Percentiles rank a stretch among this genome's conserved stretches.
Conservation (phyloP, 1,140 invertebrate genomes). For the Popillia japonica region DNA sequence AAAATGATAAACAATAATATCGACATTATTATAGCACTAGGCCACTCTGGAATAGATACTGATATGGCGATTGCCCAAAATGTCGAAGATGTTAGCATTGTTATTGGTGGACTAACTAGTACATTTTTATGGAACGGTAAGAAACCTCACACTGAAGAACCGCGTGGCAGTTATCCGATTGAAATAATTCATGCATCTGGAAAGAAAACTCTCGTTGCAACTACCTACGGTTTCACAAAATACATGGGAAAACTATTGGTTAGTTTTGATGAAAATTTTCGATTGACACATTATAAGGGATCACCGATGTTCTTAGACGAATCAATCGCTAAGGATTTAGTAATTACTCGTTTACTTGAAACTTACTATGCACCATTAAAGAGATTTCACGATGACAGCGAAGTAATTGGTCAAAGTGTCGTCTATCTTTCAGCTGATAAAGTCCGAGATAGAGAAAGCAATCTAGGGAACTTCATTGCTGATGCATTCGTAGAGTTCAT, state of each 20-base stretch:
- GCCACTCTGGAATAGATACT: constrained; percentile 81
- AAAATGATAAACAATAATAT: constrained; percentile 71
- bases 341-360: background rate
- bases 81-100: constrained; percentile 83
- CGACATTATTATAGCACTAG: constrained; percentile 87
- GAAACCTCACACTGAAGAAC: constrained; percentile 72
- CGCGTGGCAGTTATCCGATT: constrained; percentile 80
- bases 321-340: background rate
- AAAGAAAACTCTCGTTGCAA: constrained; percentile 82
- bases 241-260: constrained; percentile 84
- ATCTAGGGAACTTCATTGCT: constrained; percentile 83
- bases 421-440: background rate
- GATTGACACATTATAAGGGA: background rate
- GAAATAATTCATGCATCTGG: constrained; percentile 75
- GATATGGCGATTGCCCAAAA: constrained; percentile 81
- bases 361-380: background rate
- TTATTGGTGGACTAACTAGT: constrained; percentile 85
- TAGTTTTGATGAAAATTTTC: constrained; percentile 68
- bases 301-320: background rate
- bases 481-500: constrained; percentile 74
- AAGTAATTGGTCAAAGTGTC: background rate
- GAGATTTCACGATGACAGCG: background rate
- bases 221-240: constrained; percentile 91
- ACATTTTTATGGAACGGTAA: constrained; percentile 84
- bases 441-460: constrained; percentile 74